Evolutionary conservation across 2,888 invertebrate species (phyloP), one percentile per base, ranked within the genome.

Genomic region (Mactromeris polynyma): DNA sequence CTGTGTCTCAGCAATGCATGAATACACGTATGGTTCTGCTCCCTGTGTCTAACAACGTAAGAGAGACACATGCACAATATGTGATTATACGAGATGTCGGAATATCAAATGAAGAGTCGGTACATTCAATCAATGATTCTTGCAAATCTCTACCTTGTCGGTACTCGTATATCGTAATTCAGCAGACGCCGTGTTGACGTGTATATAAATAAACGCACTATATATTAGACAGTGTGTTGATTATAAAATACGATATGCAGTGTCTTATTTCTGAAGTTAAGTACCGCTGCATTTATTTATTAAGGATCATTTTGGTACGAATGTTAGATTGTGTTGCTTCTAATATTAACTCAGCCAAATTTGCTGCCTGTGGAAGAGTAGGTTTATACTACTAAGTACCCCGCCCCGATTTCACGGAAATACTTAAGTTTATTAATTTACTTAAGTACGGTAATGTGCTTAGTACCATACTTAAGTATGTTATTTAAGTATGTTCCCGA

Each of bases 201-300:
- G 73, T 84, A 51, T 54, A 84, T 84, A 84, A 84, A 84, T 78
- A 84, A 51, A 83, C 73, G 21, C 58, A 82, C 40, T 64, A 40
- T 58, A 64, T 40, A 64, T 58, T 64, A 82, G 82, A 82, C 82
- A 82, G 54, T 40, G 40, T 73, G 83, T 83, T 83, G 73, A 83
- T 58, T 83, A 31, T 46, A 31, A 46, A 40, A 40, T 40, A 42
- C 36, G 73, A 73, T 73, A 73, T 73, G 73, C 36, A 33, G 42
- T 79, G 21, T 42, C 46, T 79, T 42, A 79, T 79, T n/a, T 40
- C 46, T 36, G 21, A 40, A 40, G 42, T 79, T 79, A 79, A 79
- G 79, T 42, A 79, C 79, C 79, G 2, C 7, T 79, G 73, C 73
- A 79, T 79, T 42, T 79, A 42, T 79, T 42, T 79, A 79, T 42